A percentile compares a stretch with the other conserved stretches of the same genome.
phyloP scores from a whole-genome alignment of 2,797 vertebrate species.

The Myotis myotis region DNA sequence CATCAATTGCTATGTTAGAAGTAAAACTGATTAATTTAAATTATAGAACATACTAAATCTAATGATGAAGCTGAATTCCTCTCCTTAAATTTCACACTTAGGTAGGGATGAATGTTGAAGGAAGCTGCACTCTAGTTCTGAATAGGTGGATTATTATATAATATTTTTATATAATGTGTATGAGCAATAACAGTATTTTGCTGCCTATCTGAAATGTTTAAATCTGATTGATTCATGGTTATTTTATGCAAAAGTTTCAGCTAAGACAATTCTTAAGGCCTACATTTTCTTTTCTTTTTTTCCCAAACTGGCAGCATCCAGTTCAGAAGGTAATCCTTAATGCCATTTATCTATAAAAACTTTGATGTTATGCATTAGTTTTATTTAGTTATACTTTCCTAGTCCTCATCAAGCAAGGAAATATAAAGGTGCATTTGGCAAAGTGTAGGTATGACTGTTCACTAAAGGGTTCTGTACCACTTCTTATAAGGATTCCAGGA shows the following conservation, averaged over 20 bases:
- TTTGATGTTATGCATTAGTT: neutral
- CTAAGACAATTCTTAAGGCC: neutral
- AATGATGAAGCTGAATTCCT: neutral
- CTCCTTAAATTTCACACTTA: neutral
- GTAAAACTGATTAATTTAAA: neutral
- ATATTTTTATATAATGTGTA: neutral
- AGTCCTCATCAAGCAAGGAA: neutral
- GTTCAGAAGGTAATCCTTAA: neutral
- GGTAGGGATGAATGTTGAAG: neutral
- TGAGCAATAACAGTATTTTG: neutral
- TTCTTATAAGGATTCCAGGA: neutral
- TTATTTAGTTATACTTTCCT: neutral
- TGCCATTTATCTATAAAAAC: neutral
- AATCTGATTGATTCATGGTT: neutral
- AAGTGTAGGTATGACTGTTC: neutral
- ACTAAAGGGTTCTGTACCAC: neutral
- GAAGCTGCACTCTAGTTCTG: neutral
- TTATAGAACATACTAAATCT: neutral
- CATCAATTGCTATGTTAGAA: neutral
- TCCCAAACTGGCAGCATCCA: neutral
- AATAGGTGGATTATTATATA: neutral
- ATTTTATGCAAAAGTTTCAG: neutral
- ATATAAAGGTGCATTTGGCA: neutral
- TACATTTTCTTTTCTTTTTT: neutral
- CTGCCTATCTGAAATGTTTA: neutral